These are phyloP conservation scores for Leptopilina boulardi DNA, from an alignment of 1,140 invertebrate genomes.

Conservation along the genomic window DNA sequence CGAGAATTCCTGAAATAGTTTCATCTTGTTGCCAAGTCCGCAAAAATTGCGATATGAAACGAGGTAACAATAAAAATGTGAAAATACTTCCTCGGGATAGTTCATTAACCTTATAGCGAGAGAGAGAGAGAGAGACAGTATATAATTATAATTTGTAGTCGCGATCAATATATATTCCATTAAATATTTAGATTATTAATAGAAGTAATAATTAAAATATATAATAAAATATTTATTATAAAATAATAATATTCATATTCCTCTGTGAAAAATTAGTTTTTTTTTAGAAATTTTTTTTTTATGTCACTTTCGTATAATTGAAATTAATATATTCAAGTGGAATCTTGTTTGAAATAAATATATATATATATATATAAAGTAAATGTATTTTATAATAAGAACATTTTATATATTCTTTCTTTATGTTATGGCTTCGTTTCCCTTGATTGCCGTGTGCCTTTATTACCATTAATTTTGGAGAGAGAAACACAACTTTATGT, in stretches of 20 bases:
- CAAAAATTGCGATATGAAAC: background rate
- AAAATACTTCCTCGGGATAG: constrained; percentile 56
- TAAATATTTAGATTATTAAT: too few relatives aligned
- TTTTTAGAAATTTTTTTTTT: too few relatives aligned
- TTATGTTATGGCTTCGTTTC: background rate
- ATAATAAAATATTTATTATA: too few relatives aligned
- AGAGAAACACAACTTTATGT: constrained; percentile 39
- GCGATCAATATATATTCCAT: constrained; percentile 61
- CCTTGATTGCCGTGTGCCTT: constrained; percentile 32
- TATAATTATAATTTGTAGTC: constrained; percentile 45
- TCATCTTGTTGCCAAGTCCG: constrained; percentile 7
- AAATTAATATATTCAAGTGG: constrained; percentile 2
- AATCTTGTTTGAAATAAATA: constrained; percentile 1
- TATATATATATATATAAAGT: too few relatives aligned
- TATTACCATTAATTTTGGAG: constrained; percentile 41
- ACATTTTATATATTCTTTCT: background rate
- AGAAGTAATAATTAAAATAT: too few relatives aligned
- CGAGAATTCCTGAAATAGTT: constrained; percentile 7
- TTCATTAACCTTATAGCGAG: constrained; percentile 52
- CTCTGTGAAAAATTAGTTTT: too few relatives aligned
- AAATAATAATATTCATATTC: too few relatives aligned
- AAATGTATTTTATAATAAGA: background rate
- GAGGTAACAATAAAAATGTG: constrained; percentile 33
- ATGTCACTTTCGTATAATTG: too few relatives aligned
- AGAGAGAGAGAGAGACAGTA: too few relatives aligned